Conservation (phyloP, 2,113 vertebrate species). For the Sclerurus mexicanus region DNA sequence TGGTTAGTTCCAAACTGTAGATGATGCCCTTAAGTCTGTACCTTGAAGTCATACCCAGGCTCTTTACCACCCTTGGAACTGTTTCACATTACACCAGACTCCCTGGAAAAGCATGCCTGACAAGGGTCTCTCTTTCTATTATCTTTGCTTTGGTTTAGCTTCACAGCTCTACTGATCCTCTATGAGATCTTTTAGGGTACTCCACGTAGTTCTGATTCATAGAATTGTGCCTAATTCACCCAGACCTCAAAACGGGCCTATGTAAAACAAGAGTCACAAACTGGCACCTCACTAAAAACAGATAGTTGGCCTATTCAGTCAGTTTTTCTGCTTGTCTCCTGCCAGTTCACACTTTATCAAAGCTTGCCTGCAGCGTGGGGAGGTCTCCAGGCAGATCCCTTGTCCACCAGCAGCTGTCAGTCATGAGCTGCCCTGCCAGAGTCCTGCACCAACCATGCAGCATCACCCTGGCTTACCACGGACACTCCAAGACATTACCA, state of each 20-base stretch:
- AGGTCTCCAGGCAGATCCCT: neutral
- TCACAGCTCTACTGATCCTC: neutral
- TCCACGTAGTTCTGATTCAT: neutral
- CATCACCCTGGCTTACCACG: neutral
- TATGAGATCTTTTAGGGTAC: neutral
- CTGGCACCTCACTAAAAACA: neutral
- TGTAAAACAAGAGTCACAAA: neutral
- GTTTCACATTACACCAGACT: neutral
- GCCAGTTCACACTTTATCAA: neutral
- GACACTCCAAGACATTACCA: neutral
- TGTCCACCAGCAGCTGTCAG: neutral
- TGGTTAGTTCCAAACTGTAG: neutral
- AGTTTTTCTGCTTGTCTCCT: neutral
- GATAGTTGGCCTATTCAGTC: neutral
- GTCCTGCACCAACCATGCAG: neutral
- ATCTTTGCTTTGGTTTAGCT: neutral
- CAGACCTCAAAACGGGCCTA: neutral
- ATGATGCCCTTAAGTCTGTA: neutral
- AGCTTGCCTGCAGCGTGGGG: neutral
- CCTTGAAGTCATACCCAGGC: neutral
- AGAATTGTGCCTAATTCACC: neutral
- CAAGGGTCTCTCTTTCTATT: neutral
- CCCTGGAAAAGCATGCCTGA: neutral
- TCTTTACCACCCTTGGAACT: neutral
- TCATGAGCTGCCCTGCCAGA: neutral